Percentiles rank a stretch among this genome's conserved stretches.
Evolutionary conservation across 2,113 vertebrate species (phyloP).

Genomic region (Lagopus leucura): DNA sequence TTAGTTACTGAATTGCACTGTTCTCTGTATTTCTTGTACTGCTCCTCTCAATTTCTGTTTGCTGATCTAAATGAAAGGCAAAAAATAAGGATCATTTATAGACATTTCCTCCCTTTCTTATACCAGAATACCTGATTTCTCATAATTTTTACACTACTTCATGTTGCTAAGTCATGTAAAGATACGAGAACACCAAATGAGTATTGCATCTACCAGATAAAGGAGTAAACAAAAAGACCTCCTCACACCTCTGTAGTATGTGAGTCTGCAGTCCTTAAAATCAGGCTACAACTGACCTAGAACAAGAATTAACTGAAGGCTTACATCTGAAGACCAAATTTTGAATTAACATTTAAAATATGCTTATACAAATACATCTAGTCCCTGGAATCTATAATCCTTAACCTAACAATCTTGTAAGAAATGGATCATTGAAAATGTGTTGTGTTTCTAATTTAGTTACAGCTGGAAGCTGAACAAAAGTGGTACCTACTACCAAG

Average conservation of each 20-base stretch:
- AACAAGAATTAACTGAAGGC: not conserved
- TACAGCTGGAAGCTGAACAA: not conserved
- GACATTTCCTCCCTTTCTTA: not conserved
- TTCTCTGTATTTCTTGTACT: conserved; percentile 40
- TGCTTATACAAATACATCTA: not conserved
- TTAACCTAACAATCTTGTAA: not conserved
- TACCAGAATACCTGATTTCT: not conserved
- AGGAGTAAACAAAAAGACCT: not conserved
- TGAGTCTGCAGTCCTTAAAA: not conserved
- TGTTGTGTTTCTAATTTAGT: not conserved
- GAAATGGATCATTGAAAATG: not conserved
- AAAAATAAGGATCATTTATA: not conserved
- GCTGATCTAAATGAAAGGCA: not conserved
- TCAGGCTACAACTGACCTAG: not conserved
- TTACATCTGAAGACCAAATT: not conserved
- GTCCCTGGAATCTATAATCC: not conserved
- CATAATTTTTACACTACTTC: not conserved
- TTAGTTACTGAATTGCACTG: conserved; percentile 15
- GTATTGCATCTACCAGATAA: not conserved
- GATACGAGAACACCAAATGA: not conserved
- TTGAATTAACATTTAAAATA: not conserved
- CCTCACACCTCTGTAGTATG: not conserved
- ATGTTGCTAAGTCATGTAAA: conserved; percentile 29
- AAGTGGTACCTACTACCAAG: not conserved
- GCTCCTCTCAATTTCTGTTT: not conserved